Conservation (phyloP, 2,888 invertebrate genomes). For the Belgica antarctica region DNA sequence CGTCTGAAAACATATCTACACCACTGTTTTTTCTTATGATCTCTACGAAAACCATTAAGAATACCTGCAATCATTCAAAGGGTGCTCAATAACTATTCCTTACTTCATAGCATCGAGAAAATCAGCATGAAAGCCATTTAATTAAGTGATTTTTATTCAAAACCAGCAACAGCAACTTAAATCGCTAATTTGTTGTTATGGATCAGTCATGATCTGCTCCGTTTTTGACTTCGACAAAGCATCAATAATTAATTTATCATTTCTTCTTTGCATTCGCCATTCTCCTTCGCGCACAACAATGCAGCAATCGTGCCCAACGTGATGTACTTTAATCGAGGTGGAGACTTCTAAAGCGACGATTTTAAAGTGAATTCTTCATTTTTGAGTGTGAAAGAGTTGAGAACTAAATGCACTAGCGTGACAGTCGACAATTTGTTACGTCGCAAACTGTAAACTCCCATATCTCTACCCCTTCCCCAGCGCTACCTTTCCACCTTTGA, state of each 20-base stretch:
- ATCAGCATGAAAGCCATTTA: background rate
- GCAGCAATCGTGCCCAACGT: constrained; percentile 1
- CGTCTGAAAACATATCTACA: too few relatives aligned
- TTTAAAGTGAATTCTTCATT: too few relatives aligned
- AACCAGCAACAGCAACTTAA: background rate
- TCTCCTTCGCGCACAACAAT: background rate
- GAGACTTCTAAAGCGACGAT: background rate
- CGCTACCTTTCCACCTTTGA: background rate
- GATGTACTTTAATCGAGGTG: constrained; percentile 10
- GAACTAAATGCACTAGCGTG: constrained; percentile 29
- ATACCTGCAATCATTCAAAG: background rate
- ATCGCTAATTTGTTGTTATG: constrained; percentile 31
- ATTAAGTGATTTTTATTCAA: constrained; percentile 15
- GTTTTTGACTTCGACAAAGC: constrained; percentile 1
- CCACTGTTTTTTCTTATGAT: too few relatives aligned
- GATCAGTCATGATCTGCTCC: constrained; percentile 31
- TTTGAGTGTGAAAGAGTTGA: background rate
- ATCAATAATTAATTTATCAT: constrained; percentile 6
- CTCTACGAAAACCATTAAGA: background rate
- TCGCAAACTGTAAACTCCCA: constrained; percentile 18
- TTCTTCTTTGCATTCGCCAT: background rate
- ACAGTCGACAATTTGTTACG: constrained; percentile 41
- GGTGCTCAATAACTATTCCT: background rate
- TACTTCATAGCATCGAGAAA: background rate
- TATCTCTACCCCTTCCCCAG: background rate